Percentiles rank a stretch among this genome's conserved stretches.
Evolutionary conservation across 2,888 invertebrate genomes (phyloP).

Genomic region (Achlya flavicornis): DNA sequence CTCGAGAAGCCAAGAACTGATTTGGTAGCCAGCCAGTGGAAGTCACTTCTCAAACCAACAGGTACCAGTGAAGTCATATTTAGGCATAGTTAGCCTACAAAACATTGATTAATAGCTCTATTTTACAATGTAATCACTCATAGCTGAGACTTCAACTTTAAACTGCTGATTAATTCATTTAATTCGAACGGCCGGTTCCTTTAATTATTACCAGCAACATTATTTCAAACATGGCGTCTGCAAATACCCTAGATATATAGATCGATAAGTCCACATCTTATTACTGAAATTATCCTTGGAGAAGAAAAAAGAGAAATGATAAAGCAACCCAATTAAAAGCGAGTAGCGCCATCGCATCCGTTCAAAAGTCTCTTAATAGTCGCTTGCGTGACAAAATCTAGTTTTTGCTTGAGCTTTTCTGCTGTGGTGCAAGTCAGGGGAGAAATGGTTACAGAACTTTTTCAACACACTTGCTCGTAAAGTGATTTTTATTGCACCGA

Average conservation of each 20-base stretch:
- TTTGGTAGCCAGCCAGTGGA: too few species aligned
- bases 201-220: conserved; percentile 17
- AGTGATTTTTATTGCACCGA: too few species aligned
- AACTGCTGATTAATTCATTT: neutral
- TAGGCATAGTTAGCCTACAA: too few species aligned
- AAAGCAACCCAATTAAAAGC: conserved; percentile 70
- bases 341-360: conserved; percentile 68
- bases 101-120: too few species aligned
- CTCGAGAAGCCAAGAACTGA: too few species aligned
- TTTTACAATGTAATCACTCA: too few species aligned
- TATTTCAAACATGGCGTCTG: conserved; percentile 21
- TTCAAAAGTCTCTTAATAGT: conserved; percentile 62
- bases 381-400: conserved; percentile 73
- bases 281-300: conserved; percentile 39
- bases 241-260: conserved; percentile 30
- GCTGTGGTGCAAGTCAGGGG: conserved; percentile 44
- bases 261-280: conserved; percentile 32
- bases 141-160: too few species aligned
- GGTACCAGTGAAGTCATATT: too few species aligned
- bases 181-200: neutral
- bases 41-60: too few species aligned
- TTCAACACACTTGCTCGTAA: too few species aligned
- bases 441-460: conserved; percentile 1
- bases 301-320: conserved; percentile 63
- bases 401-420: conserved; percentile 51